Evolutionary conservation across 2,888 invertebrate genomes (phyloP), one percentile per base, ranked within the genome.

Genomic region (Drosophila imparisetae): DNA sequence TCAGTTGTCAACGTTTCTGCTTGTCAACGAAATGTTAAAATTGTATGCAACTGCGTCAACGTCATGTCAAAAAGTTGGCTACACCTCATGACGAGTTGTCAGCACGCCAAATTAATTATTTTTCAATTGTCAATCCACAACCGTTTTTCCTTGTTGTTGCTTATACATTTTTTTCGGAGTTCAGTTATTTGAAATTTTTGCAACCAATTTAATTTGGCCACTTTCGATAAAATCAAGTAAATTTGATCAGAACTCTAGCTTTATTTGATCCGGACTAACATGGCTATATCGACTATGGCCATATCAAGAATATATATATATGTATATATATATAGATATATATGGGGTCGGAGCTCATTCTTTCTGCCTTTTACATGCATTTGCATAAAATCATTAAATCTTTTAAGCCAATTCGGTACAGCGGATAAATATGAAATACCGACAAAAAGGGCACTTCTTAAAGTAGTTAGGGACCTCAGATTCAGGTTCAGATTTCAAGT

Each of bases 41-140:
- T 45, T 24, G 45, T 24, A 24, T 45, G 15, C 15, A 45, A 15
- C 45, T 45, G 21, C 8, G 13, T 45, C 45, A 45, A 15, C 15
- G 45, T 45, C 45, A 45, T 45, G 21, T 45, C 21, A 45, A 45
- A 45, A 45, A 45, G 45, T 45, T 45, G 21, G 45, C 21, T 45
- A 24, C 21, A 24, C 7, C 45, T 45, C 21, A 24, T 45, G 15
- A 45, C 8, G 7, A 15, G 45, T 45, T 45, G 45, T 21, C 45
- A 45, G 21, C 24, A 24, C 7, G 15, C 21, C 21, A 15, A 45
- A 24, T 45, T 45, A 45, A 45, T 45, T 45, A 45, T 45, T 45
- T 45, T 24, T 21, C 15, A 45, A 15, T 45, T 45, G 15, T 4
- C 45, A 45, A 15, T 24, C 42, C 11, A 2, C 42, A 42, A 21